phyloP scores from a whole-genome alignment of 2,888 invertebrate species.

The Psococerastis gibbosa region DNA sequence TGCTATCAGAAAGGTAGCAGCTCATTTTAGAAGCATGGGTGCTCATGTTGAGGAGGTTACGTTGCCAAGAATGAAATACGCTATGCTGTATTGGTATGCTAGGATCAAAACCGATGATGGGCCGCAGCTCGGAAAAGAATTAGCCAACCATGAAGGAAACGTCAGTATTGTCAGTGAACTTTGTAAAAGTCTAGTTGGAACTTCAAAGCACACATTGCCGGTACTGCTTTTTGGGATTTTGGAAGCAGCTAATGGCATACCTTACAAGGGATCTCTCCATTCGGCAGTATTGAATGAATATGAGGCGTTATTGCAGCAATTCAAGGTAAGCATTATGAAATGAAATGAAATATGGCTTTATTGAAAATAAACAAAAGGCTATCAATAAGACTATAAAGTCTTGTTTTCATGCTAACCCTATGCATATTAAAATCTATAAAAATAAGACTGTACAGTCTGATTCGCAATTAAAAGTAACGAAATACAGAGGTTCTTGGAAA shows the following conservation, averaged over 20 bases:
- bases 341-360: too few species aligned
- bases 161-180: neutral
- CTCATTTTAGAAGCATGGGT: neutral
- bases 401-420: too few species aligned
- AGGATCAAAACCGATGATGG: neutral
- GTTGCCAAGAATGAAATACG: neutral
- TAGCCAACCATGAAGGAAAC: neutral
- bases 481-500: too few species aligned
- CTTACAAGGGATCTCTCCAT: neutral
- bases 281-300: neutral
- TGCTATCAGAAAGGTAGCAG: neutral
- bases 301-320: neutral
- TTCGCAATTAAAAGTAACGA: too few species aligned
- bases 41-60: neutral
- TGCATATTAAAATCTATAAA: too few species aligned
- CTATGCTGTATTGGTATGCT: neutral
- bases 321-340: neutral
- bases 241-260: neutral
- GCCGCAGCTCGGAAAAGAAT: neutral
- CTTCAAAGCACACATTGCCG: neutral
- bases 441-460: too few species aligned
- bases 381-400: too few species aligned
- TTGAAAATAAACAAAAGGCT: too few species aligned
- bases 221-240: neutral
- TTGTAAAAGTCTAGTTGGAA: neutral